Evolutionary conservation across 1,140 invertebrate genomes (phyloP).

Genomic region (Drosophila parvula): DNA sequence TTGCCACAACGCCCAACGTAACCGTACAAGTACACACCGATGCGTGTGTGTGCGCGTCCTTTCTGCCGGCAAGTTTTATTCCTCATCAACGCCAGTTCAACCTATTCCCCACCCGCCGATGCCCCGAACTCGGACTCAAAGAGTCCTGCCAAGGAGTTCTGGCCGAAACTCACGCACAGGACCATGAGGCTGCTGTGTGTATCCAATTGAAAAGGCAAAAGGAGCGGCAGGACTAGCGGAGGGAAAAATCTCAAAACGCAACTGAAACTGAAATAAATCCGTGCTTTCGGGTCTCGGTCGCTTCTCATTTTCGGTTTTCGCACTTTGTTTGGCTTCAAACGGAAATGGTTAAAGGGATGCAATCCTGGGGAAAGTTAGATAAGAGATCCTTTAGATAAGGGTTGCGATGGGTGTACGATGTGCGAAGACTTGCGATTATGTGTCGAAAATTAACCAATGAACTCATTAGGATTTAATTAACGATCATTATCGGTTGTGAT

Average conservation of each 20-base stretch:
- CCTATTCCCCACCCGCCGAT: conserved; percentile 19
- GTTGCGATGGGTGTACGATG: conserved; percentile 4
- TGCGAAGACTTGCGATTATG: conserved; percentile 1
- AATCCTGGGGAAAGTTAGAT: conserved; percentile 19
- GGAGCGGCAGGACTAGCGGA: not conserved
- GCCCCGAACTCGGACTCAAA: conserved; percentile 13
- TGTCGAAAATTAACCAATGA: conserved; percentile 12
- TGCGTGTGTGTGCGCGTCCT: conserved; percentile 32
- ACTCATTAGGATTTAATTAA: conserved; percentile 16
- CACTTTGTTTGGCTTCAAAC: conserved; percentile 35
- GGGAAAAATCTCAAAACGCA: conserved; percentile 67
- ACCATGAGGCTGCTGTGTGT: conserved; percentile 56
- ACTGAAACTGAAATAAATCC: conserved; percentile 72
- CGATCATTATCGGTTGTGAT: conserved; percentile 15
- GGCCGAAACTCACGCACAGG: conserved; percentile 28
- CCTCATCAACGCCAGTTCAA: conserved; percentile 61
- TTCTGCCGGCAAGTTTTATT: conserved; percentile 50
- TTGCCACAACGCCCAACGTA: conserved; percentile 22
- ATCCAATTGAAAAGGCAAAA: conserved; percentile 64
- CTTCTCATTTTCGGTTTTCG: not conserved
- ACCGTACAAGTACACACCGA: conserved; percentile 60
- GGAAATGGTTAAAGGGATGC: conserved; percentile 50
- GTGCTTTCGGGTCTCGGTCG: conserved; percentile 51
- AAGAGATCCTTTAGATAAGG: conserved; percentile 21
- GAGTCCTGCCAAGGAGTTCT: conserved; percentile 31